Percentiles rank a stretch among this genome's conserved stretches.
Evolutionary conservation across 2,888 invertebrate species (phyloP).

Genomic region (Timema cristinae): DNA sequence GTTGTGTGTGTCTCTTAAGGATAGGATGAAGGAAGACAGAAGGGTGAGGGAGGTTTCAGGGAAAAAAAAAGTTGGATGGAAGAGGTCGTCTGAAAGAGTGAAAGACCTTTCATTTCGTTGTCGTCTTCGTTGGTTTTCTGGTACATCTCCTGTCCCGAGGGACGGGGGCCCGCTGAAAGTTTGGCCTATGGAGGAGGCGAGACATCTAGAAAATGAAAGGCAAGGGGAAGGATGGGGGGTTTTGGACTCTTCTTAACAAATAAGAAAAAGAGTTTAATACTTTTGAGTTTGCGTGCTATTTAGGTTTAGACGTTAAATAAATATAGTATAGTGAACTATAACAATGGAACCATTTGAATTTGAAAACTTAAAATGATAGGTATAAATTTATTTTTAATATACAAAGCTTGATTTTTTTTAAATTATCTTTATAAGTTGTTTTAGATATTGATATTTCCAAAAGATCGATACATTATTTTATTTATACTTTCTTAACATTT

Average conservation of each 20-base stretch:
- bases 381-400: no score
- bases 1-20: conserved; percentile 9
- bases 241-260: neutral
- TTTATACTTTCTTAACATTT: no score
- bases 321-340: no score
- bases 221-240: neutral
- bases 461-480: no score
- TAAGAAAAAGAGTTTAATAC: no score
- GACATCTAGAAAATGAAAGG: neutral
- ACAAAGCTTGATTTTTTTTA: no score
- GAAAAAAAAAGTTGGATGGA: neutral
- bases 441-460: no score
- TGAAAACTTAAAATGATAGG: no score
- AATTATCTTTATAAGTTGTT: no score
- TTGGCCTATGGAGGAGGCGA: neutral
- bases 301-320: no score
- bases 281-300: no score
- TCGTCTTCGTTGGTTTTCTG: conserved; percentile 9
- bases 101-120: conserved; percentile 13
- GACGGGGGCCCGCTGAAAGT: neutral
- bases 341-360: no score
- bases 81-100: neutral
- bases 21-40: neutral
- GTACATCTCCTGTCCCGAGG: neutral
- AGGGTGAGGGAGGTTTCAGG: neutral